phyloP scores from a whole-genome alignment of 2,113 vertebrate genomes.

The Alces alces region DNA sequence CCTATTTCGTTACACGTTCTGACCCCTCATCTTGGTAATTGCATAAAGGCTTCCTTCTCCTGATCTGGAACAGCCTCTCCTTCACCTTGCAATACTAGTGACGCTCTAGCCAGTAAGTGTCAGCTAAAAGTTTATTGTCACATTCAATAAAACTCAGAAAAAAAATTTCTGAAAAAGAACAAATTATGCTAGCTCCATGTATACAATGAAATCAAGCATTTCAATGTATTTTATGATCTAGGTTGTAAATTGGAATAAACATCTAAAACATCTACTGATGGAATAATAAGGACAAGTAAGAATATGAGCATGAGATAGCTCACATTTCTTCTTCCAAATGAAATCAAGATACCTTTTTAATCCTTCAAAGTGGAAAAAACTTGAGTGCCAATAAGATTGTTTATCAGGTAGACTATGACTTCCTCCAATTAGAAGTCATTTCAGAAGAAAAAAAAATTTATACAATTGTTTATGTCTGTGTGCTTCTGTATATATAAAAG shows the following conservation, averaged over 20 bases:
- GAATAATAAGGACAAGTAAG: neutral
- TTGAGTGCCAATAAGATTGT: neutral
- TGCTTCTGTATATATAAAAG: neutral
- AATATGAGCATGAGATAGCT: neutral
- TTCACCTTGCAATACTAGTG: neutral
- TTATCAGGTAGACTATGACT: neutral
- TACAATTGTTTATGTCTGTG: neutral
- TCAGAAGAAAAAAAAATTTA: neutral
- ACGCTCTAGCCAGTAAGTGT: neutral
- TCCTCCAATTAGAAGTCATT: neutral
- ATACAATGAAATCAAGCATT: neutral
- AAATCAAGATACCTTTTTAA: neutral
- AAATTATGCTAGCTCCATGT: neutral
- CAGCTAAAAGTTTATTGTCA: neutral
- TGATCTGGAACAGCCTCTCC: neutral
- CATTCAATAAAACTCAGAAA: slow-evolving; percentile 7
- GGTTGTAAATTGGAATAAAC: neutral
- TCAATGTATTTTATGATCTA: neutral
- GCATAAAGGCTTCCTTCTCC: neutral
- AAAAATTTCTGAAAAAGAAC: neutral
- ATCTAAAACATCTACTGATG: neutral
- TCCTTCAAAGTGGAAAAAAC: neutral
- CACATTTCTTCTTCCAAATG: neutral
- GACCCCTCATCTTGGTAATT: neutral
- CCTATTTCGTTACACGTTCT: neutral